phyloP scores from a whole-genome alignment of 2,797 vertebrate genomes.

The Brotula barbata region DNA sequence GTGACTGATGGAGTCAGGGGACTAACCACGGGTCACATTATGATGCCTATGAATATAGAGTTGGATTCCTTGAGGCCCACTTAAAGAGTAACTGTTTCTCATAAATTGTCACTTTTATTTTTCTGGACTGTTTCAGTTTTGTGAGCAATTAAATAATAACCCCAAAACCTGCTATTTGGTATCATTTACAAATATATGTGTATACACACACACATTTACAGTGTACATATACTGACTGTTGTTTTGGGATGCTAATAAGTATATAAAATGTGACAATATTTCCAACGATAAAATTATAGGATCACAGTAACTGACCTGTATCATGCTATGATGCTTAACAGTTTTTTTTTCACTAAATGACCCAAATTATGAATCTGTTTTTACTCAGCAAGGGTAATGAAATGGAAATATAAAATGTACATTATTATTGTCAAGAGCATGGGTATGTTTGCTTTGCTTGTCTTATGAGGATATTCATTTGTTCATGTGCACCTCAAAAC shows the following conservation, averaged over 20 bases:
- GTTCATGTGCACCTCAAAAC: not conserved
- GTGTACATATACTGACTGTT: too few relatives aligned
- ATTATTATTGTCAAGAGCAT: not conserved
- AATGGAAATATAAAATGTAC: too few relatives aligned
- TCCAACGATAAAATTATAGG: too few relatives aligned
- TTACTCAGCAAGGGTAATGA: too few relatives aligned
- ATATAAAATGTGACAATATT: too few relatives aligned
- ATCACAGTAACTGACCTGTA: not conserved
- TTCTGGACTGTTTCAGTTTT: too few relatives aligned
- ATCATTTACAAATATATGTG: too few relatives aligned
- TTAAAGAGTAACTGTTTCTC: not conserved
- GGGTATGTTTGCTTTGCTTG: not conserved
- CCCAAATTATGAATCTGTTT: not conserved
- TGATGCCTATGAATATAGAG: not conserved
- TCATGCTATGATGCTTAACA: not conserved
- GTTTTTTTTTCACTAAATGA: not conserved
- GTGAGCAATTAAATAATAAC: too few relatives aligned
- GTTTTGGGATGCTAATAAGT: too few relatives aligned
- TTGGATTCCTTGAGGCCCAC: not conserved
- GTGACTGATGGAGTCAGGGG: constrained; percentile 16
- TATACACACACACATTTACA: too few relatives aligned
- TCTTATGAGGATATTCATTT: not conserved
- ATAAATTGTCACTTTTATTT: too few relatives aligned
- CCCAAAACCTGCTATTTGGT: too few relatives aligned
- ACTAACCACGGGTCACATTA: constrained; percentile 9